Evolutionary conservation across 2,888 invertebrate species (phyloP), one percentile per base, ranked within the genome.

Genomic region (Clanis bilineata): DNA sequence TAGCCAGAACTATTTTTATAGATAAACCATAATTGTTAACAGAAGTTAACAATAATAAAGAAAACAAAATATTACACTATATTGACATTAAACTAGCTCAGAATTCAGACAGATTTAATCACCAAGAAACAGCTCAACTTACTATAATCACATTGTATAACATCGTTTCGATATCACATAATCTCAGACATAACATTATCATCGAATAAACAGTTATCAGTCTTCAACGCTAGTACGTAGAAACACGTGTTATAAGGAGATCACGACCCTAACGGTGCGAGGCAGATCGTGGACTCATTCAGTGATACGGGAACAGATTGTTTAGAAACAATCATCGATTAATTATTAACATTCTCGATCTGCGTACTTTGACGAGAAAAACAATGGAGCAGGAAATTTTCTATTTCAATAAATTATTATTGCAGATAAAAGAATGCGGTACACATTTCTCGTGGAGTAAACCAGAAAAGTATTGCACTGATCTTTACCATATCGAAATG

Each of bases 191-290:
- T 28, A 18, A 18, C 39, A 23, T 51, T 58, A 58, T 58, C 51
- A 51, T 25, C 15, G 18, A 58, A 59, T 56, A 58, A 60, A 65
- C 63, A 65, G 60, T 64, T 62, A 64, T 62, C 65, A 64, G 58
- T 62, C 57, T 59, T 58, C 57, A 61, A 63, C 71, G 51, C 51
- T 18, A 47, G 47, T 58, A 58, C 47, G 67, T 72, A 73, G 73
- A 72, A 72, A 75, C 71, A 73, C 74, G 74, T 75, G 74, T 76
- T 77, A 71, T 75, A 79, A 80, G 77, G 75, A 80, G 81, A 83
- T 78, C 84, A 79, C 71, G 80, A 80, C 79, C 80, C 76, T 85
- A 86, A 86, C 84, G 85, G 88, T 82, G 70, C 64, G 67, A 70
- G 74, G 74, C 68, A 71, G 65, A 69, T 71, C 66, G 65, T 64